Percentiles rank a stretch among this genome's conserved stretches.
Evolutionary conservation across 64 coral and sea anemone species (phyloP).

Genomic region (Acropora tenuis): DNA sequence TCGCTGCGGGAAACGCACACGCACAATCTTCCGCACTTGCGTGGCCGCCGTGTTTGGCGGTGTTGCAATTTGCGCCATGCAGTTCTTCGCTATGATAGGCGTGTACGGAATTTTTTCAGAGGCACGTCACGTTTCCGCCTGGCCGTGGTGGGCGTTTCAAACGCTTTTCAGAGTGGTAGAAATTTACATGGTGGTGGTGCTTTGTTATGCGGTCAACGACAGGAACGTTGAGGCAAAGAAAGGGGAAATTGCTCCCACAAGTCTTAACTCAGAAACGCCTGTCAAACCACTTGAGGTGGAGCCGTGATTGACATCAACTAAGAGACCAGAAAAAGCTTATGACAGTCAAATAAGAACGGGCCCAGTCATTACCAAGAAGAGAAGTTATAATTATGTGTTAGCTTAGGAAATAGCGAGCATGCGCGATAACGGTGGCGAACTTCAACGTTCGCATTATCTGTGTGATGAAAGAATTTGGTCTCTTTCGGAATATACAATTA

Average conservation of each 20-base stretch:
- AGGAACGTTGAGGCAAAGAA: background rate
- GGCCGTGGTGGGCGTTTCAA: conserved; percentile 71
- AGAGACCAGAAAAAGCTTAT: too few relatives aligned
- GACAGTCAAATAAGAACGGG: too few relatives aligned
- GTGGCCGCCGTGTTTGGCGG: conserved; percentile 38
- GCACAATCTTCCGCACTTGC: conserved; percentile 46
- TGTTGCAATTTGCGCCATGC: conserved; percentile 14
- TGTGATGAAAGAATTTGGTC: too few relatives aligned
- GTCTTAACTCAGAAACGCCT: background rate
- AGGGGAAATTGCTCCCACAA: conserved; percentile 17
- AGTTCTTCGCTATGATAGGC: conserved; percentile 55
- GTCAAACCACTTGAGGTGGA: background rate
- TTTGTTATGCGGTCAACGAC: conserved; percentile 19
- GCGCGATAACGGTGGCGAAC: too few relatives aligned
- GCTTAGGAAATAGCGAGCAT: too few relatives aligned
- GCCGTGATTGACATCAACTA: background rate
- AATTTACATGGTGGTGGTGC: conserved; percentile 27
- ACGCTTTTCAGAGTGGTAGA: conserved; percentile 42
- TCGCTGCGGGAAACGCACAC: background rate
- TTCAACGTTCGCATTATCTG: too few relatives aligned
- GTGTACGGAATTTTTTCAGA: conserved; percentile 74
- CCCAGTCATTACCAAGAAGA: too few relatives aligned
- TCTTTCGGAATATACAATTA: too few relatives aligned
- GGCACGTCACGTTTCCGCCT: conserved; percentile 17
- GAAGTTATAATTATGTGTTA: too few relatives aligned